phyloP scores from a whole-genome alignment of 2,888 invertebrate species.

The Oasisia sp. region DNA sequence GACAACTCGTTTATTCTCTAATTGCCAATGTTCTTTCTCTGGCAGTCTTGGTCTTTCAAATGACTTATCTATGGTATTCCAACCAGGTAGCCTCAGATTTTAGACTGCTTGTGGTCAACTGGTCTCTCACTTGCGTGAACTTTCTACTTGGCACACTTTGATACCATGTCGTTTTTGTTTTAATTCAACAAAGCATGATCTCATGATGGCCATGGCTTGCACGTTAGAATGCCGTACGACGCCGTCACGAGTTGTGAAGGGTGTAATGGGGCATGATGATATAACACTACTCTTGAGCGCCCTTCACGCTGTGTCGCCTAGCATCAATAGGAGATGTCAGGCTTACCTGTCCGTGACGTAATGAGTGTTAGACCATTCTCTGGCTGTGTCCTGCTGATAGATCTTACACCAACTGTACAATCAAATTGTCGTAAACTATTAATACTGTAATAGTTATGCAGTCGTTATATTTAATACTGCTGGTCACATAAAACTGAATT shows the following conservation, averaged over 20 bases:
- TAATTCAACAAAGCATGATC: background rate
- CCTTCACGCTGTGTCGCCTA: background rate
- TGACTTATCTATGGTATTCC: too few relatives aligned
- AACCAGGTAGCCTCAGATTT: too few relatives aligned
- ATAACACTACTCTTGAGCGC: background rate
- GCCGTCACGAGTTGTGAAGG: background rate
- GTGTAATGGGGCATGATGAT: background rate
- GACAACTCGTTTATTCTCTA: background rate
- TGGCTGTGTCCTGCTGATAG: background rate
- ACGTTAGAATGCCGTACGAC: background rate
- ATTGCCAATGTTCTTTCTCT: too few relatives aligned
- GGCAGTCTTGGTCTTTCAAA: too few relatives aligned
- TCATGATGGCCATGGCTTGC: background rate
- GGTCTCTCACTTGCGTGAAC: background rate
- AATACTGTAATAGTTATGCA: background rate
- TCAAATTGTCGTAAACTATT: background rate
- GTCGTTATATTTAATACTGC: background rate
- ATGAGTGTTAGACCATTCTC: background rate
- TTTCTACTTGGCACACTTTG: background rate
- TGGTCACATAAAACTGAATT: background rate
- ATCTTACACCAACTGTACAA: background rate
- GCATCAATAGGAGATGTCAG: background rate
- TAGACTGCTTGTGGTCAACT: too few relatives aligned
- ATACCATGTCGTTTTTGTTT: background rate
- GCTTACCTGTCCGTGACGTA: conserved; percentile 6